Base-by-base conservation (phyloP, 2,888 invertebrate genomes). In the Drosophila paramelanica region DNA sequence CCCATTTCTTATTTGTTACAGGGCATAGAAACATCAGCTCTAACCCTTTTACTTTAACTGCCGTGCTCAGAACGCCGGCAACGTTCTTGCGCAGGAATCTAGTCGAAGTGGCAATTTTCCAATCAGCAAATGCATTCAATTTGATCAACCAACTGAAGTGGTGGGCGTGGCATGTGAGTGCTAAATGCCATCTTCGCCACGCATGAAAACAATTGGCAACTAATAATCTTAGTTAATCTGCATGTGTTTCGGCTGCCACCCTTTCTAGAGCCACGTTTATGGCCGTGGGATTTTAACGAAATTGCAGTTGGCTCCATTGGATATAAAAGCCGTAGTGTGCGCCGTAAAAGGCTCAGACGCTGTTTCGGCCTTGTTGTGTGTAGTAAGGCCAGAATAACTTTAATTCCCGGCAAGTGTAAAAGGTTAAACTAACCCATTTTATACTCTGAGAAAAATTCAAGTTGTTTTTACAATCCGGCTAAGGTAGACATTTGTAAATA, bases 121-220 rank as follows among this genome's bases (percentile, higher is more conserved):
- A 92, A 92, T 92, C 92, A 92, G 88, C 86, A 92, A 92, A 92
- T 92, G 91, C 90, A 91, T 92, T 92, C 91, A 91, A 77, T 90
- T 81, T 90, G 83, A 71, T 85, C 83, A 77, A 69, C 85, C 82
- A 78, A 58, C 72, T 79, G 77, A 76, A 27, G 69, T 52, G 56
- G 53, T 61, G 58, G 62, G 47, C 57, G 70, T 55, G 70, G 77
- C 66, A 52, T 51, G 66, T 65, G 77, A 73, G 73, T 36, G 69
- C 58, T 86, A 81, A 84, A 80, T 79, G 77, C 75, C 61, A 71
- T 67, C 79, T 81, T 84, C 74, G 74, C 73, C 68, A 79, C 73
- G 67, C 73, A 58, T 51, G 73, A 79, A 82, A 90, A 91, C 90
- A 91, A 91, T 89, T 88, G 90, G 73, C 86, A 77, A 83, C 89